phyloP scores from a whole-genome alignment of 2,113 vertebrate species.

The Empidonax alnorum region DNA sequence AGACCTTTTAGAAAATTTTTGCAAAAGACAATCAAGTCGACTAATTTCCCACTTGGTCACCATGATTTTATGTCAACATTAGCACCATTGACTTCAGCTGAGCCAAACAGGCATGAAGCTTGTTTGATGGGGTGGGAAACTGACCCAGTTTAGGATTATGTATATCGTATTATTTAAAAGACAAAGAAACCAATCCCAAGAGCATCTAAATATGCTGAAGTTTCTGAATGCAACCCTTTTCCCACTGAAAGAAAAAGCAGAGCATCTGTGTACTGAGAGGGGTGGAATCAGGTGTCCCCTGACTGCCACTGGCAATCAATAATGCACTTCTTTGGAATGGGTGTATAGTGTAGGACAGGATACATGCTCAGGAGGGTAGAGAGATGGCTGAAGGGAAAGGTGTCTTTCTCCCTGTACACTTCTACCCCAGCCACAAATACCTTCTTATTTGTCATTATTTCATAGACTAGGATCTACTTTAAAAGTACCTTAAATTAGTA shows the following conservation, averaged over 20 bases:
- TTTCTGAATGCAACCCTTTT: neutral
- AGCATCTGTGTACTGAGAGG: neutral
- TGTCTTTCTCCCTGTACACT: neutral
- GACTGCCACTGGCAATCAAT: neutral
- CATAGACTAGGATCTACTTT: neutral
- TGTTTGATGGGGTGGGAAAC: conserved; percentile 9
- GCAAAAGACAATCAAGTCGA: conserved; percentile 30
- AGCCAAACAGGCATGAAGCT: conserved; percentile 38
- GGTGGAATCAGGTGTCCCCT: neutral
- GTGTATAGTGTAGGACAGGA: neutral
- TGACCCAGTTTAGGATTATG: neutral
- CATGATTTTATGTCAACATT: conserved; percentile 50
- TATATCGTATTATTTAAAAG: conserved; percentile 23
- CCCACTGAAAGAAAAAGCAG: conserved; percentile 6
- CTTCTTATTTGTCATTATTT: neutral
- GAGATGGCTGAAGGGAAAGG: neutral
- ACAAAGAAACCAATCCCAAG: conserved; percentile 22
- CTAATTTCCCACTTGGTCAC: conserved; percentile 51
- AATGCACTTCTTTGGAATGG: neutral
- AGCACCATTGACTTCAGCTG: conserved; percentile 41
- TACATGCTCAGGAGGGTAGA: neutral
- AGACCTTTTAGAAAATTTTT: conserved; percentile 38
- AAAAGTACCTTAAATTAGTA: neutral
- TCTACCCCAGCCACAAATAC: neutral
- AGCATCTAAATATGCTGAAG: neutral